Evolutionary conservation across 1,140 invertebrate species (phyloP), one percentile per base, ranked within the genome.

Genomic region (Macrobrachium nipponense): DNA sequence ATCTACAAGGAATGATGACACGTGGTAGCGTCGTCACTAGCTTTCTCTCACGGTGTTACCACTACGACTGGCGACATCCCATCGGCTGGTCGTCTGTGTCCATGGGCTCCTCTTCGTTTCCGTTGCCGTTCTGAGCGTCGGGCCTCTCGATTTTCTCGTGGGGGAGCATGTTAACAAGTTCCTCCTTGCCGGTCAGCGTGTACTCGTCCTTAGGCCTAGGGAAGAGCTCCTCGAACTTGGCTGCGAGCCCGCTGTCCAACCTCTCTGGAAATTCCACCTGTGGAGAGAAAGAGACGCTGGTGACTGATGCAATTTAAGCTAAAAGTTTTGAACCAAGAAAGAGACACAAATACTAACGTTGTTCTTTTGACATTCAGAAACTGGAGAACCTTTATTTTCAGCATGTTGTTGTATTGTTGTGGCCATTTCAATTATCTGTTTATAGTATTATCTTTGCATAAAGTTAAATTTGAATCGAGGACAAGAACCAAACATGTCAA

Each of bases 1-100:
- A 10, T 51, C 51, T 51, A 51, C 8, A 51, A 51, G 51, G 51
- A 51, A 51, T 51, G 51, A 51, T 51, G 51, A 51, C 51, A 51
- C 51, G 12, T 51, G 51, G 7, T 51, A 51, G 7, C 51, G 51
- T 51, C 8, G 51, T 51, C 51, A 51, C 51, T 7, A 51, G 51
- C 51, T 51, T 36, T 36, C 51, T 51, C 4, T 36, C 8, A 51
- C 51, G 8, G 51, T 51, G 51, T 51, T 51, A 7, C 60, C 43
- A 61, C 60, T 76, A 87, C 4, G 87, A 87, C 81, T 87, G 87
- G 11, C 87, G 58, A 79, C 87, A 87, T 15, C 83, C 83, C 15
- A 70, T 59, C 20, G 86, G 81, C 44, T 82, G 87, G 11, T 87
- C 81, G 14, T 87, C 87, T 60, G 87, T 83, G 23, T 87, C 87